Base-by-base conservation (phyloP, 2,888 invertebrate genomes). In the Chalcis sispes region DNA sequence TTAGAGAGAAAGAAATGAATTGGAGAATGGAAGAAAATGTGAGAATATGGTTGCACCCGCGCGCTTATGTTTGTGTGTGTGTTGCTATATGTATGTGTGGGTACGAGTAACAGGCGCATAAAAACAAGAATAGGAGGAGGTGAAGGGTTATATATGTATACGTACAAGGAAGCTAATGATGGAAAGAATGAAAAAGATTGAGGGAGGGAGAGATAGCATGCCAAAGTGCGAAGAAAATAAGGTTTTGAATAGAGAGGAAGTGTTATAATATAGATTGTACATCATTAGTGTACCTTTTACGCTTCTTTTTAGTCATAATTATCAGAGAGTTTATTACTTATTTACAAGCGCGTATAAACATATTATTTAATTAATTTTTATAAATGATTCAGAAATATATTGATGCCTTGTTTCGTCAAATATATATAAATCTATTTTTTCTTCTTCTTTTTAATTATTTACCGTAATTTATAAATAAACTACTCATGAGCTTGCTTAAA, bases 1-100 rank as follows among this genome's bases (percentile, higher is more conserved):
- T 76, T 76, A 76, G 72, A 72, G 72, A 71, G 66, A 66, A 76
- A 76, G 62, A 72, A 76, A 72, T 72, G 67, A 72, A 76, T 72
- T 66, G 46, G 72, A 29, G 61, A 72, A 48, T 4, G 74, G 18
- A 54, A 29, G 62, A 67, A 32, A 65, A 65, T 27, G 58, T 5
- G 65, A 50, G 42, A 40, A 62, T 54, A 36, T 59, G 29, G 48
- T 59, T 36, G 61, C n/a, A n/a, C n/a, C 25, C 27, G 15, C 27
- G 3, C 20, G 48, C 2, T 1, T 48, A 20, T 36, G 18, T 1
- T 20, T 40, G 50, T 27, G 29, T 15, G 62, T 48, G 69, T 48
- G 56, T 23, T n/a, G n/a, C n/a, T n/a, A n/a, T n/a, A n/a, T n/a
- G 13, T 5, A 32, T n/a, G 20, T 3, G 36, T 10, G 10, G 13